These are phyloP conservation scores for Ophonus ardosiacus DNA, from an alignment of 2,888 invertebrate genomes.

Conservation along the genomic window DNA sequence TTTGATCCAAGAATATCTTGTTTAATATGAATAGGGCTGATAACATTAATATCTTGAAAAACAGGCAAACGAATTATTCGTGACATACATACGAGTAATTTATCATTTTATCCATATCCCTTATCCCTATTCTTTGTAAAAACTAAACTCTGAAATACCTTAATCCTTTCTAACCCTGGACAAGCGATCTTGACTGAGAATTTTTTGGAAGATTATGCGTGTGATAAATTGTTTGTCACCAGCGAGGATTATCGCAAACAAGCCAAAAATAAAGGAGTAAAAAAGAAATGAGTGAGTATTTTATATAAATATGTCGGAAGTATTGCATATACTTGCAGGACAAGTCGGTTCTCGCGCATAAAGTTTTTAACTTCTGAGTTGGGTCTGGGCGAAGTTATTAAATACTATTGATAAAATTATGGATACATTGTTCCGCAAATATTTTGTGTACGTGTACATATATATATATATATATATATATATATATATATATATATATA, in stretches of 20 bases:
- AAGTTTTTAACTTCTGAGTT: conserved; percentile 2
- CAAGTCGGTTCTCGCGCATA: background rate
- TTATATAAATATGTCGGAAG: conserved; percentile 15
- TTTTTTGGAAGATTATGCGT: conserved; percentile 38
- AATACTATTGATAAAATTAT: too few relatives aligned
- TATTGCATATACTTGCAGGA: background rate
- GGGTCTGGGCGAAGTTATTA: background rate
- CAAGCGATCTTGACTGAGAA: conserved; percentile 9
- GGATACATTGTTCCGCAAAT: too few relatives aligned
- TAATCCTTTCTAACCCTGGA: background rate
- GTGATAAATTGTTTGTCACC: conserved; percentile 54
- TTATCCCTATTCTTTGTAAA: background rate
- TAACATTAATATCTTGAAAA: background rate
- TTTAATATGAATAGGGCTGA: too few relatives aligned
- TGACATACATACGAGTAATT: background rate
- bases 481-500: too few relatives aligned
- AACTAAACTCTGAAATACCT: background rate
- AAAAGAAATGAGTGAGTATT: background rate
- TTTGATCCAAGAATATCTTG: too few relatives aligned
- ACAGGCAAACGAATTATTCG: background rate
- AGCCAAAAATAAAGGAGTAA: conserved; percentile 7
- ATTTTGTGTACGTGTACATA: too few relatives aligned
- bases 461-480: too few relatives aligned
- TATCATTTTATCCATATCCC: background rate
- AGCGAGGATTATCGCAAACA: conserved; percentile 1